These are phyloP conservation scores for Sisor rabdophorus DNA, from an alignment of 2,113 vertebrate species.

Conservation along the genomic window DNA sequence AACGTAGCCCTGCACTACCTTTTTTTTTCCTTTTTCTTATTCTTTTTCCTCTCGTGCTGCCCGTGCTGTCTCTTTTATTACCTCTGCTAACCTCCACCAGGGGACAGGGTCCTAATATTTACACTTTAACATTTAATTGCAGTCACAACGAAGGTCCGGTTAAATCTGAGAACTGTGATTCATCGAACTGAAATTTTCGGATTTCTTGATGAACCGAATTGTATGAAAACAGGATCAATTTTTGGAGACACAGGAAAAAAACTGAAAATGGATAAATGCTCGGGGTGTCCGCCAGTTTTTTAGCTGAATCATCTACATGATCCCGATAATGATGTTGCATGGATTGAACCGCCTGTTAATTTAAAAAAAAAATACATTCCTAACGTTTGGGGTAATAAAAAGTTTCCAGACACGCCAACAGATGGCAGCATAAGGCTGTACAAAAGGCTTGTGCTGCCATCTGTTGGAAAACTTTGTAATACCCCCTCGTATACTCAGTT, in stretches of 20 bases:
- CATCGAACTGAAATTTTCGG: too few relatives aligned
- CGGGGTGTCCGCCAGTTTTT: not conserved
- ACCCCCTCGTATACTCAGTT: not conserved
- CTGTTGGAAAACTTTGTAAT: too few relatives aligned
- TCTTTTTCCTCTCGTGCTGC: not conserved
- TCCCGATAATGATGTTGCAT: not conserved
- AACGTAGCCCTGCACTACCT: constrained; percentile 65
- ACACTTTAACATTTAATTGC: not conserved
- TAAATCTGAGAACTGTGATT: not conserved
- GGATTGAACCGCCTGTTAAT: not conserved
- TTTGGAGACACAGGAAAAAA: not conserved
- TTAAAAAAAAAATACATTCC: not conserved
- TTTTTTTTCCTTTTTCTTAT: constrained; percentile 15
- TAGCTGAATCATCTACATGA: too few relatives aligned
- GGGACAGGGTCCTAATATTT: constrained; percentile 7
- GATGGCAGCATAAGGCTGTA: too few relatives aligned
- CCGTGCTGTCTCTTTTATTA: constrained; percentile 1
- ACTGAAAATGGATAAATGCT: not conserved
- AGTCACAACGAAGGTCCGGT: not conserved
- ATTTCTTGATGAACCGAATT: not conserved
- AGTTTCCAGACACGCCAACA: too few relatives aligned
- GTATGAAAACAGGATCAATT: not conserved
- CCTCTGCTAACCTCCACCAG: not conserved
- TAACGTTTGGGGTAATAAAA: too few relatives aligned
- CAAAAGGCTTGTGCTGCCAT: too few relatives aligned